These are phyloP conservation scores for Cephus sareptanus DNA, from an alignment of 2,888 invertebrate species.

Conservation along the genomic window DNA sequence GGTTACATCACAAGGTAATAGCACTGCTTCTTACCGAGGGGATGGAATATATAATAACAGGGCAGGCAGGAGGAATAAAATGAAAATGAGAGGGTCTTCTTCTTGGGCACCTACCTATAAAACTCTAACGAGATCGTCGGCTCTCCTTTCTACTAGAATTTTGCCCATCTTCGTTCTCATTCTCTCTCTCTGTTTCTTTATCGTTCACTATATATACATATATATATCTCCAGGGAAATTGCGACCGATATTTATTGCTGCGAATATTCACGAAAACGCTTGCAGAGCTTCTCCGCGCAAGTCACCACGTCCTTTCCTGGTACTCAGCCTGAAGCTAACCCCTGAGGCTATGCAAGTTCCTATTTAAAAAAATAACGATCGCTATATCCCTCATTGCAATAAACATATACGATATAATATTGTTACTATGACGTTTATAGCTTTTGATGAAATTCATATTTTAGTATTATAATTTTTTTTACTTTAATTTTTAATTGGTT, in stretches of 20 bases:
- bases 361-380: background rate
- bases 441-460: background rate
- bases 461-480: background rate
- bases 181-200: background rate
- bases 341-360: background rate
- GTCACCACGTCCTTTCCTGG: background rate
- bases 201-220: background rate
- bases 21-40: background rate
- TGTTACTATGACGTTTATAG: background rate
- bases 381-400: background rate
- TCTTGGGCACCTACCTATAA: background rate
- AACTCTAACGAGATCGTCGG: constrained; percentile 3
- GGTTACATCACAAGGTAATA: background rate
- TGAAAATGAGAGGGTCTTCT: background rate
- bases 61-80: background rate
- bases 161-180: background rate
- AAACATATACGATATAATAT: background rate
- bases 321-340: background rate
- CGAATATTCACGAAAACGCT: background rate
- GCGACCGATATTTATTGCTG: background rate
- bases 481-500: background rate
- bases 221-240: background rate
- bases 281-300: background rate
- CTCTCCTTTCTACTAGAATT: background rate
- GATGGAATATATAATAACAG: background rate